Evolutionary conservation across 2,888 invertebrate genomes (phyloP).

Genomic region (Troides oblongomaculatus): DNA sequence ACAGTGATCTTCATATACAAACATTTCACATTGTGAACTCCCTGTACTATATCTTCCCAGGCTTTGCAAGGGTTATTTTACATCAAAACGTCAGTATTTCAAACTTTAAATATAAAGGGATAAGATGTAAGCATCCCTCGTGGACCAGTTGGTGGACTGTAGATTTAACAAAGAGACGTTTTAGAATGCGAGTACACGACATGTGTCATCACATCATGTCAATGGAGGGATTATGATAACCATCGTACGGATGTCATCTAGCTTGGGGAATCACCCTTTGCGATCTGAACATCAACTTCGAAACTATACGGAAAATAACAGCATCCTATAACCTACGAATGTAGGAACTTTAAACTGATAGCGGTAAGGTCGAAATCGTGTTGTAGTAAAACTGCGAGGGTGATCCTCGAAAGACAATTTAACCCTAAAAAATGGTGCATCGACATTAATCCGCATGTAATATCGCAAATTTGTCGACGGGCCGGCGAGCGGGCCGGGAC

Average conservation of each 20-base stretch:
- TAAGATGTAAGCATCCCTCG: conserved; percentile 41
- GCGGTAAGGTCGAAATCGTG: conserved; percentile 9
- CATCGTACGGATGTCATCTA: conserved; percentile 77
- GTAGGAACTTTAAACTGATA: conserved; percentile 1
- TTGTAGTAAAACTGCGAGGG: conserved; percentile 48
- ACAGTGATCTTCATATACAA: conserved; percentile 65
- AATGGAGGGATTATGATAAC: conserved; percentile 80
- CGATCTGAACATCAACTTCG: conserved; percentile 59
- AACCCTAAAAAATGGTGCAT: conserved; percentile 77
- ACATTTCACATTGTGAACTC: conserved; percentile 71
- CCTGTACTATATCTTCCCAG: conserved; percentile 63
- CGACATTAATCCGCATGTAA: conserved; percentile 80
- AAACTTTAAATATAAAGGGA: conserved; percentile 40
- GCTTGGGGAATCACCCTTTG: conserved; percentile 76
- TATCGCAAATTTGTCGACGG: conserved; percentile 79
- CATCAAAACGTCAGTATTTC: conserved; percentile 29
- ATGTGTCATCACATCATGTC: conserved; percentile 81
- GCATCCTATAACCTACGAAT: conserved; percentile 7
- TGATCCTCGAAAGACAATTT: conserved; percentile 76
- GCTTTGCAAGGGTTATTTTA: conserved; percentile 39
- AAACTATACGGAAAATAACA: conserved; percentile 50
- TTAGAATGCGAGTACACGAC: conserved; percentile 73
- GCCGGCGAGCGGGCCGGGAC: conserved; percentile 51
- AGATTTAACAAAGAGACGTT: conserved; percentile 69
- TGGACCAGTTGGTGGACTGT: conserved; percentile 36